phyloP scores from a whole-genome alignment of 1,140 invertebrate species.

The Bombus waltoni region DNA sequence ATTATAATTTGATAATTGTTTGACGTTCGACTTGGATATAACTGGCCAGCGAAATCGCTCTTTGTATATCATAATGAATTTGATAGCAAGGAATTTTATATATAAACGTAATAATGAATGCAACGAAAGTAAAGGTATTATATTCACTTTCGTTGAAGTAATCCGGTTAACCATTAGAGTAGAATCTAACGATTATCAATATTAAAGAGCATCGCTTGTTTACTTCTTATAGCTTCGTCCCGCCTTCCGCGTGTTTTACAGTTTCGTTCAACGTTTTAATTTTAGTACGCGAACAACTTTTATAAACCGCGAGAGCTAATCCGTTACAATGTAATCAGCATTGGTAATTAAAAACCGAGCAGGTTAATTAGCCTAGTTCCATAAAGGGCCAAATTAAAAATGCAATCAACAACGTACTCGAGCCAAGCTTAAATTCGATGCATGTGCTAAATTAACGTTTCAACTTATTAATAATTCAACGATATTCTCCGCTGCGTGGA shows the following conservation, averaged over 20 bases:
- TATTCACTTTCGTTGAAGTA: not conserved
- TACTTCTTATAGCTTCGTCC: not conserved
- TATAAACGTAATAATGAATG: not conserved
- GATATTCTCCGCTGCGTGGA: not conserved
- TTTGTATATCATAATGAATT: no score
- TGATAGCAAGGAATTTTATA: not conserved
- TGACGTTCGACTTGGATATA: not conserved
- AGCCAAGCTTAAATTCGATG: not conserved
- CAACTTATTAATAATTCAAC: not conserved
- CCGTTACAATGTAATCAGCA: not conserved
- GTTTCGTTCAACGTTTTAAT: not conserved
- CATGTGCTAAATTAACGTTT: not conserved
- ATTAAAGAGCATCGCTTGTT: constrained; percentile 31
- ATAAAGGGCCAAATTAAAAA: not conserved
- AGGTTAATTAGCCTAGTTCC: not conserved
- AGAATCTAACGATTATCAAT: constrained; percentile 28
- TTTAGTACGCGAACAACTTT: not conserved
- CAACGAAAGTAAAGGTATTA: not conserved
- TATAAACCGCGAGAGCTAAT: not conserved
- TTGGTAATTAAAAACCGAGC: not conserved
- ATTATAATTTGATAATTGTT: not conserved
- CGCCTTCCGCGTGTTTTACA: not conserved
- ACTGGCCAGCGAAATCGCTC: not conserved
- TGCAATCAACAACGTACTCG: not conserved
- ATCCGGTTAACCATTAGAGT: not conserved